Conservation (phyloP, 37 sponge, comb jelly and placozoan species). For the Hexactinellida sp. region DNA sequence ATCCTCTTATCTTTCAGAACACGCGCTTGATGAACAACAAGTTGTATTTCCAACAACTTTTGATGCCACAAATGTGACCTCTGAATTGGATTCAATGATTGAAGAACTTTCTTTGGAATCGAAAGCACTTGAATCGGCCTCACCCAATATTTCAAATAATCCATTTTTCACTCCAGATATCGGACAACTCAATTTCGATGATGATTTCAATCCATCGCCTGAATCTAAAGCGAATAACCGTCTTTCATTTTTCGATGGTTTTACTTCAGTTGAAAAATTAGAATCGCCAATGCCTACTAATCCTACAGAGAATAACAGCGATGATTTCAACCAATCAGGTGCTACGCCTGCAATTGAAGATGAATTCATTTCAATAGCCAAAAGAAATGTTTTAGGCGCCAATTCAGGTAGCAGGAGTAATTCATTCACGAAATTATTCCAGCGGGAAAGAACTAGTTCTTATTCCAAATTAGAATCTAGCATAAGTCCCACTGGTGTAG, state of each 20-base stretch:
- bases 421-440: constrained; percentile 14
- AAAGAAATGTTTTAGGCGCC: background rate
- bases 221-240: background rate
- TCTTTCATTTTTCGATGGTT: background rate
- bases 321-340: background rate
- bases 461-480: background rate
- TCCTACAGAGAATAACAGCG: background rate
- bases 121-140: background rate
- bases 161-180: background rate
- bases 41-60: background rate
- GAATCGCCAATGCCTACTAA: background rate
- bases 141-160: background rate
- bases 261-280: background rate
- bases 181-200: background rate
- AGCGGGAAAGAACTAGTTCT: background rate
- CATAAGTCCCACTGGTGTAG: background rate
- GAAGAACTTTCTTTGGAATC: background rate
- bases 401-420: background rate
- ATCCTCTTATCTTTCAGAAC: background rate
- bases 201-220: background rate
- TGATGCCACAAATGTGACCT: background rate
- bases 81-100: background rate
- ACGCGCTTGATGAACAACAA: background rate
- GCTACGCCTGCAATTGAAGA: background rate
- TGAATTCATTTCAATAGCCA: background rate